These are phyloP conservation scores for Gallinago nigripennis DNA, from an alignment of 2,797 vertebrate genomes.

Conservation along the genomic window DNA sequence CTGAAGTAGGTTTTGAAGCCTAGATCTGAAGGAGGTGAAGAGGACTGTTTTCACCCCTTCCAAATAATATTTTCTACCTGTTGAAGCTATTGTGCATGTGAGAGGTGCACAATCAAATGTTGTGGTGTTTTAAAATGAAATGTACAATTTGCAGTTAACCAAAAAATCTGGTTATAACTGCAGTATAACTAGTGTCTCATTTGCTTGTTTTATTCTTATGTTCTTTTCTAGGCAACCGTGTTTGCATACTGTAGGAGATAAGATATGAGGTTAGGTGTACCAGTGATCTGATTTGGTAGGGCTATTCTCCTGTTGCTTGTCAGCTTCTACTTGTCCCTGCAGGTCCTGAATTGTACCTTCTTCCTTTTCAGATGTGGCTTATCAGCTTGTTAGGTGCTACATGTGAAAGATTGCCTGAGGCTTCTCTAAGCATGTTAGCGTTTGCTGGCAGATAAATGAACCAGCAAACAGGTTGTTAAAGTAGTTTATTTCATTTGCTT, in stretches of 20 bases:
- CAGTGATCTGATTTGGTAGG: background rate
- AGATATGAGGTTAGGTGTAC: background rate
- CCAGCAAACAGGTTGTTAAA: conserved; percentile 18
- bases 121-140: background rate
- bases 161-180: background rate
- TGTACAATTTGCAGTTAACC: background rate
- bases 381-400: background rate
- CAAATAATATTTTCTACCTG: background rate
- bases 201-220: background rate
- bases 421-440: background rate
- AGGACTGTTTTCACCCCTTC: background rate
- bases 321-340: background rate
- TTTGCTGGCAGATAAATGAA: conserved; percentile 7
- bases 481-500: conserved; percentile 31
- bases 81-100: background rate
- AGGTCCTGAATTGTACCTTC: background rate
- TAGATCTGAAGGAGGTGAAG: background rate
- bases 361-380: conserved; percentile 9
- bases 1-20: background rate
- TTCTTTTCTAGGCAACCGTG: background rate
- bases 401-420: background rate
- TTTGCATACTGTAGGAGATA: background rate
- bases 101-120: background rate
- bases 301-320: background rate
- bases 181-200: fast-evolving